Percentiles rank a stretch among this genome's conserved stretches.
phyloP scores from a whole-genome alignment of 1,140 invertebrate genomes.

The Nebria ingens region DNA sequence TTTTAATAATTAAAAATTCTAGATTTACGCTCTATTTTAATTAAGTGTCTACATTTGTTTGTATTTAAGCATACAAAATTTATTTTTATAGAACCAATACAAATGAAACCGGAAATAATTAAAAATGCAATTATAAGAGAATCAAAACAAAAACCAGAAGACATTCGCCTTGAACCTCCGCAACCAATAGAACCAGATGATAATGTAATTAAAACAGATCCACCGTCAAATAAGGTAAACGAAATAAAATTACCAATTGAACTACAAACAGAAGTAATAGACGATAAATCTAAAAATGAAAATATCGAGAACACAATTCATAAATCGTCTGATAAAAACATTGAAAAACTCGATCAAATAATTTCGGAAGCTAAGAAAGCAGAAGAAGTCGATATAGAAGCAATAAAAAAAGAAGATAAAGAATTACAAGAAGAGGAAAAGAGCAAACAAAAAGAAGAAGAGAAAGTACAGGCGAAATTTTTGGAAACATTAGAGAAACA shows the following conservation, averaged over 20 bases:
- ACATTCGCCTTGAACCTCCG: constrained; percentile 40
- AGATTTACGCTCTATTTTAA: too few species aligned
- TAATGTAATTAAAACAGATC: constrained; percentile 9
- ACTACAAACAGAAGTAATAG: background rate
- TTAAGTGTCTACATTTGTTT: too few species aligned
- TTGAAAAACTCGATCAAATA: constrained; percentile 13
- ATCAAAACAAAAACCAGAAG: constrained; percentile 17
- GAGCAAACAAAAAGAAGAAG: constrained; percentile 32
- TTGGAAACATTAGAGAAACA: constrained; percentile 44
- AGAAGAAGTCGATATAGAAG: constrained; percentile 32
- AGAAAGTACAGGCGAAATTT: constrained; percentile 35
- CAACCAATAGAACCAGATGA: constrained; percentile 37
- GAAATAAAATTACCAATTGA: constrained; percentile 12
- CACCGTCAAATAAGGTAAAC: constrained; percentile 10
- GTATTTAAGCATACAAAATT: too few species aligned
- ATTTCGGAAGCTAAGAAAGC: constrained; percentile 27
- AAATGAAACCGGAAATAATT: constrained; percentile 1
- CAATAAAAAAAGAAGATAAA: constrained; percentile 43
- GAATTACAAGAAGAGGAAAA: constrained; percentile 37
- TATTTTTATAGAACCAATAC: too few species aligned
- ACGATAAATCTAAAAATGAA: background rate
- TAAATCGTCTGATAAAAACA: constrained; percentile 14
- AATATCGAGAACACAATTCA: constrained; percentile 10
- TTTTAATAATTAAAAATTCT: too few species aligned
- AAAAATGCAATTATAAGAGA: constrained; percentile 6